A percentile compares a stretch with the other conserved stretches of the same genome.
phyloP scores from a whole-genome alignment of 2,797 vertebrate species.

The Bryconaethiops microstoma region DNA sequence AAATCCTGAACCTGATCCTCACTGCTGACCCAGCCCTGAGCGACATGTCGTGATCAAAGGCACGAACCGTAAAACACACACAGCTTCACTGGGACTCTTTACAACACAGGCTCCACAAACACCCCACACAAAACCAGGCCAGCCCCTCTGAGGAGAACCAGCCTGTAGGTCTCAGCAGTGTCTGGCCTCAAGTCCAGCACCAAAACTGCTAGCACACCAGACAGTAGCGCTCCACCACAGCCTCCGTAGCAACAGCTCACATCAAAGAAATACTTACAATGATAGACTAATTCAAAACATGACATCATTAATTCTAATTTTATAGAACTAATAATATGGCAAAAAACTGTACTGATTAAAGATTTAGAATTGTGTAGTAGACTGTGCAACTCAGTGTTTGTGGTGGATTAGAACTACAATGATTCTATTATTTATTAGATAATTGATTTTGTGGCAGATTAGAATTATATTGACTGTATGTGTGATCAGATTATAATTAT shows the following conservation, averaged over 20 bases:
- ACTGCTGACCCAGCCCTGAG: constrained; percentile 13
- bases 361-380: too few relatives aligned
- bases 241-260: neutral
- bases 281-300: too few relatives aligned
- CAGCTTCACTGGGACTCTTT: neutral
- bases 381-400: too few relatives aligned
- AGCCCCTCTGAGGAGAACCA: neutral
- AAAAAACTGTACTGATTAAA: neutral
- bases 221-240: too few relatives aligned
- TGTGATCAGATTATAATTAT: too few relatives aligned
- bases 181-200: too few relatives aligned
- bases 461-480: neutral
- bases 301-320: too few relatives aligned
- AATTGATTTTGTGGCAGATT: neutral
- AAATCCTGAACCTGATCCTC: constrained; percentile 13
- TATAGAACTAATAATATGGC: too few relatives aligned
- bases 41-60: constrained; percentile 31
- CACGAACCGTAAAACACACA: constrained; percentile 19
- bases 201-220: neutral
- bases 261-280: too few relatives aligned
- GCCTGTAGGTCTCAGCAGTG: neutral
- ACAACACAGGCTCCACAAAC: neutral
- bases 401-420: neutral
- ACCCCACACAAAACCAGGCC: neutral
- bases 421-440: neutral